Evolutionary conservation across 1,140 invertebrate genomes (phyloP), one percentile per base, ranked within the genome.

Genomic region (Calycopis cecrops): DNA sequence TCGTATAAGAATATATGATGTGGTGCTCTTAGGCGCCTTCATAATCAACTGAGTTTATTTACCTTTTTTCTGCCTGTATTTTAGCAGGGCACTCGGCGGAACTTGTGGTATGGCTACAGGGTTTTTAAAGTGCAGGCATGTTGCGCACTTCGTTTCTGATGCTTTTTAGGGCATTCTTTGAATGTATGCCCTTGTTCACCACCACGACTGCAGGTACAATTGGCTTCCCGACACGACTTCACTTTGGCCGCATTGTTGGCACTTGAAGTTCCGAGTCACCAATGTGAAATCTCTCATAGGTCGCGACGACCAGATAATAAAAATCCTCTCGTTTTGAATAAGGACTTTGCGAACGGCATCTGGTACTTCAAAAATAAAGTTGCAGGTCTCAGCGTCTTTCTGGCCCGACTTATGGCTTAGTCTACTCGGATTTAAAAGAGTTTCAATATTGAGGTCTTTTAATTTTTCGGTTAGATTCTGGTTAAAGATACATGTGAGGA

Each of bases 121-220:
- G 42, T 34, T 55, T 55, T 55, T 55, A 18, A 48, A 55, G 35
- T 55, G 53, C 14, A 55, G 14, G 9, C 42, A 55, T 21, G 53
- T 37, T 28, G 40, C 42, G 16, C 44, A 48, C 35, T 55, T 48
- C 35, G 21, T 18, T 35, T 35, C 44, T 4, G 28, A 16, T 21
- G 42, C 33, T 44, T 12, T 3, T 44, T 44, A 7, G 12, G 17
- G 40, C 12, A 44, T 3, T 44, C 10, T 14, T 14, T 44, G 1
- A 44, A 10, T 14, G 40, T 10, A 14, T 44, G 17, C 2, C 11
- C 40, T 14, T 12, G 12, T 2, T 14, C 12, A 12, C 12, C 40
- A 14, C 40, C 7, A 14, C 12, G 40, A 7, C 40, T 14, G 12
- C 40, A 44, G 40, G 7, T 44, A 16, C 12, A 44, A 7, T 14